Evolutionary conservation across 2,113 vertebrate genomes (phyloP), one percentile per base, ranked within the genome.

Genomic region (Leucopternis melanops): DNA sequence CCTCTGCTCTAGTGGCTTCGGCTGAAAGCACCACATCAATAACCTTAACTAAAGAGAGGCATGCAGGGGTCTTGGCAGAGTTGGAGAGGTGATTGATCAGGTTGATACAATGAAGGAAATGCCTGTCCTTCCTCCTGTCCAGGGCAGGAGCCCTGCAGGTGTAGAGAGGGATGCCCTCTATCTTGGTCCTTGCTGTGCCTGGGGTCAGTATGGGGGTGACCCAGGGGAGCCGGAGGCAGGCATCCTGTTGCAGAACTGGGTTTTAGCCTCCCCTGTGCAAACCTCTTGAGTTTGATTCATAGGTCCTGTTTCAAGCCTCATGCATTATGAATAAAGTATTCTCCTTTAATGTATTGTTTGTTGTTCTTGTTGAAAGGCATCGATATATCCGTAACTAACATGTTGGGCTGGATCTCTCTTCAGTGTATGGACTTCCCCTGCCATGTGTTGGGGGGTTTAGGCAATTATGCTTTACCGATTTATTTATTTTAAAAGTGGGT

Each of bases 141-240:
- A 32, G 50, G 63, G 50, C 38, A 62, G 25, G 36, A 67, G 3
- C 9, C 34, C 21, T 1, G 7, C 19, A 45, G 25, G 9, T 26
- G 10, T 20, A 32, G 58, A 54, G 34, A 58, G 42, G 40, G 31
- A 44, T 72, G 45, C 9, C 32, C 20, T 0, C 0, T 38, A 17
- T 19, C 9, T 15, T 14, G 31, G 22, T 72, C 79, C 32, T 23
- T 38, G 19, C 67, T 69, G 19, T 61, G 31, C 38, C 0, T 3
- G 36, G 23, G 27, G 8, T 47, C 21, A 13, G 13, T 27, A 21
- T 0, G 0, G 16, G 55, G 21, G 18, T 62, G 23, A 14, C 71
- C 19, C 32, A 16, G 38, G 47, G 9, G 17, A 78, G 10, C 17
- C 0, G 0, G n/a, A 40, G 25, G 34, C 29, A 71, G 42, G 20